phyloP scores from a whole-genome alignment of 2,888 invertebrate species.

The Stratiomys singularior region DNA sequence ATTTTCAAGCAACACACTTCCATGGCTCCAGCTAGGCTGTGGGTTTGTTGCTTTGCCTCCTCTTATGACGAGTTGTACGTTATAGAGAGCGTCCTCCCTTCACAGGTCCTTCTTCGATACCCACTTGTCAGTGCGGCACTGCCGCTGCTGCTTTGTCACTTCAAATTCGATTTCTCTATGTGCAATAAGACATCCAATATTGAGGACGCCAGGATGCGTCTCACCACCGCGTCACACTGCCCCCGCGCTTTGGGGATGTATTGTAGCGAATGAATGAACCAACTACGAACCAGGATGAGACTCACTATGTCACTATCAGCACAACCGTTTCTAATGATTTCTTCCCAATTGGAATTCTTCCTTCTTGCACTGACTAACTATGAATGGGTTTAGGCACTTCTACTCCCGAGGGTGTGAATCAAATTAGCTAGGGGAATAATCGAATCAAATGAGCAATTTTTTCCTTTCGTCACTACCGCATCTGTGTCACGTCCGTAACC shows the following conservation, averaged over 20 bases:
- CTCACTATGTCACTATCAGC: slow-evolving; percentile 23
- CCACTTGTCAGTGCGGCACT: slow-evolving; percentile 5
- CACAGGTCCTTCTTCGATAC: neutral
- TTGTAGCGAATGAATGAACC: neutral
- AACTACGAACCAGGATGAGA: neutral
- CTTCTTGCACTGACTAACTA: neutral
- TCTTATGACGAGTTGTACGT: slow-evolving; percentile 12
- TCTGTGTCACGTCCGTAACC: slow-evolving; percentile 21
- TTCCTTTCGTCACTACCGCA: neutral
- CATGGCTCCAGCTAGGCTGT: slow-evolving; percentile 50
- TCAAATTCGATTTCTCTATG: slow-evolving; percentile 18
- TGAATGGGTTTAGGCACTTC: slow-evolving; percentile 23
- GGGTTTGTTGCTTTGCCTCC: slow-evolving; percentile 12
- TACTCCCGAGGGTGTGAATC: neutral
- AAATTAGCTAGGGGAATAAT: neutral
- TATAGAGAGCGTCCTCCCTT: neutral
- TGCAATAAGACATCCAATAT: slow-evolving; percentile 32
- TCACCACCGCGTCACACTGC: neutral
- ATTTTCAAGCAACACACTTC: slow-evolving; percentile 57
- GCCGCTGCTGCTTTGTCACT: slow-evolving; percentile 24
- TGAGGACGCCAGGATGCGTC: slow-evolving; percentile 15
- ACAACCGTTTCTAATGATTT: neutral
- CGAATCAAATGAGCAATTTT: neutral
- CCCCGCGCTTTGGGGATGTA: neutral
- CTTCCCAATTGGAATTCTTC: slow-evolving; percentile 4